Evolutionary conservation across 2,888 invertebrate species (phyloP).

Genomic region (Automeris io): DNA sequence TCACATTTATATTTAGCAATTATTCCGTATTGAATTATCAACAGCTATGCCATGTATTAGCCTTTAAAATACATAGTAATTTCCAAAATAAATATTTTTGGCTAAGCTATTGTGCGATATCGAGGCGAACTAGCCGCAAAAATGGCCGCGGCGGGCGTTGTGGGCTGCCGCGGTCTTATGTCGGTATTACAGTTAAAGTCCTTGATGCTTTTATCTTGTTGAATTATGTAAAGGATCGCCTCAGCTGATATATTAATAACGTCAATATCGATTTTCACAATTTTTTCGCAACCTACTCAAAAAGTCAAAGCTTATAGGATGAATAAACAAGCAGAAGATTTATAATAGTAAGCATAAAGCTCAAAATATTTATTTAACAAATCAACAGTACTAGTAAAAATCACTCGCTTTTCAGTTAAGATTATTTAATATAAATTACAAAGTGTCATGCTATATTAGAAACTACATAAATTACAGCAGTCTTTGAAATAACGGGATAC

Average conservation of each 20-base stretch:
- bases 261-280: conserved; percentile 1
- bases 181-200: background rate
- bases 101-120: conserved; percentile 5
- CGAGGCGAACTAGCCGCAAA: conserved; percentile 2
- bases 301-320: background rate
- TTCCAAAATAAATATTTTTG: conserved; percentile 4
- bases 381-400: no score
- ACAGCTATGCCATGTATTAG: conserved; percentile 49
- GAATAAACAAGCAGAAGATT: no score
- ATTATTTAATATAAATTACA: no score
- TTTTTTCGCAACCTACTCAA: background rate
- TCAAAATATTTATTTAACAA: no score
- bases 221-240: background rate
- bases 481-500: no score
- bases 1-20: conserved; percentile 63
- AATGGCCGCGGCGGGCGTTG: conserved; percentile 1
- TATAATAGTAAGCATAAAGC: no score
- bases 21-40: conserved; percentile 47
- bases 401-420: no score
- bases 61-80: background rate
- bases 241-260: background rate
- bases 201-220: conserved; percentile 1
- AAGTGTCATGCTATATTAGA: no score
- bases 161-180: background rate
- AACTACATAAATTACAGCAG: no score